Evolutionary conservation across 2,797 vertebrate species (phyloP), one percentile per base, ranked within the genome.

Genomic region (Merluccius polli): DNA sequence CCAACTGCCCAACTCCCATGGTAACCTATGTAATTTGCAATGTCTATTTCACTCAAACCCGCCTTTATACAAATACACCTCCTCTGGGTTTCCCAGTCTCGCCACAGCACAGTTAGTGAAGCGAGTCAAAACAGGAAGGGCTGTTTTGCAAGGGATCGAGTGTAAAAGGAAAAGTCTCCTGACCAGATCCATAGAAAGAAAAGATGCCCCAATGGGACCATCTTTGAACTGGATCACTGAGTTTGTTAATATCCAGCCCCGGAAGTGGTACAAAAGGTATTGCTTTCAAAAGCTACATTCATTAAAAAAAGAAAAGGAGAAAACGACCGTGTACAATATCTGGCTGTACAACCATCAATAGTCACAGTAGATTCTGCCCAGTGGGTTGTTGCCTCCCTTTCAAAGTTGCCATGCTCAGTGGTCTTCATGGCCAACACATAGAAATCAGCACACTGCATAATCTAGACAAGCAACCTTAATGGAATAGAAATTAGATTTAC

Each of bases 41-140:
- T 63, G 52, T 65, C 59, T 63, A 24, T 63, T 63, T 27, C 10
- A 12, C 59, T 24, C 48, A 27, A 27, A 52, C 1, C 16, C 4
- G 59, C 48, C 48, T 59, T 59, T 65, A 65, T 65, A 65, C 59
- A 65, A 65, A 65, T 65, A 27, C 59, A 13, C 59, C n/a, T 65
- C 59, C 59, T 65, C 24, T 65, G 24, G 59, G 59, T 27, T 27
- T 12, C 59, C n/a, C 9, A 27, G 24, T 9, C n/a, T 27, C 9
- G 9, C 59, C 59, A 65, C 24, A 27, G n/a, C 24, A 65, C 59
- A 27, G 10, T 11, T n/a, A 80, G 80, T 85, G 84, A 89, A 90
- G 87, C 89, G 87, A 82, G 89, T 87, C 83, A 76, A 81, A 83
- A 75, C 77, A 59, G 82, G 81, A 86, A 92, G 81, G 84, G 78